Base-by-base conservation (phyloP, 2,113 vertebrate genomes). In the Potamarius usumacintae region DNA sequence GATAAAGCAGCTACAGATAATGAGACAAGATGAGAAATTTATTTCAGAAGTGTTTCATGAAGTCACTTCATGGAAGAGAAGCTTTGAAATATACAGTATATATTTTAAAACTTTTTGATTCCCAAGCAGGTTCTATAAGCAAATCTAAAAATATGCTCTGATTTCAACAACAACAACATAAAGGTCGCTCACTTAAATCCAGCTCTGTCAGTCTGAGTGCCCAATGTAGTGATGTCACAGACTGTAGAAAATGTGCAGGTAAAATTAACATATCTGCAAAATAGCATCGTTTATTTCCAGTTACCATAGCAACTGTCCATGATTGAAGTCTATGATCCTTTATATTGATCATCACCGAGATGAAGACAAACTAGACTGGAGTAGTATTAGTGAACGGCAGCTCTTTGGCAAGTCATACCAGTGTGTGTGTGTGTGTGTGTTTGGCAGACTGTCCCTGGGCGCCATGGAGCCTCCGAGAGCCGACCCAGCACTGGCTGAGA, bases 401-500 rank as follows among this genome's bases (percentile, higher is more conserved):
- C 14, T 7, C 14, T 17, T 71, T 69, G 30, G 65, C 7, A 25
- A 63, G 62, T 10, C 10, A 63, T 25, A 63, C 22, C 62, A n/a
- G 63, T 71, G 27, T 71, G 67, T 17, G 67, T 65, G 67, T 69
- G 25, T 34, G 67, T 71, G 27, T 27, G 63, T 27, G 60, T 78
- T 14, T 52, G 74, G 22, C 74, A 53, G 48, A 0, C 0, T 78
- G 74, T 78, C 55, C 22, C 30, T 25, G 34, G 74, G 50, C 50
- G 1, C 74, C 25, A 15, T n/a, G 48, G 74, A 77, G 74, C 48
- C 20, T 52, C 22, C 0, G 25, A 15, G 12, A 53, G 50, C 25
- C 12, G 50, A 67, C 83, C 50, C 50, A n/a, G 78, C 67, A 63
- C 91, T 67, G 85, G 91, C 91, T 92, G 91, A 94, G 94, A 96